phyloP scores from a whole-genome alignment of 2,797 vertebrate genomes.

The Smutsia temminckii region DNA sequence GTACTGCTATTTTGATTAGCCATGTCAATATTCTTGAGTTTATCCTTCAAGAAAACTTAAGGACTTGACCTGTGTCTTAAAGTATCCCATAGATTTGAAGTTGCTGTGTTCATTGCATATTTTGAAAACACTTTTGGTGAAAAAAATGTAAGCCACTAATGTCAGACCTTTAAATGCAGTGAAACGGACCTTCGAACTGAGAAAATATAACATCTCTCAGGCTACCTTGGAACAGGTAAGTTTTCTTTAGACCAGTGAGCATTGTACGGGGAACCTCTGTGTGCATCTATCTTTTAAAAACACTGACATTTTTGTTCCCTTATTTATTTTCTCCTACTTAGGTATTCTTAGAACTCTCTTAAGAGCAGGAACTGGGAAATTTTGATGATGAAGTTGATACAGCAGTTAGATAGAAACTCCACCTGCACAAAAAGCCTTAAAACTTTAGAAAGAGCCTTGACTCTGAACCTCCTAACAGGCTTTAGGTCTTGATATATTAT shows the following conservation, averaged over 20 bases:
- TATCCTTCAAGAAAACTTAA: neutral
- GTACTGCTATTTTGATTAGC: neutral
- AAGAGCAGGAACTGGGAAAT: constrained; percentile 86
- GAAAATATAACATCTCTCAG: constrained; percentile 93
- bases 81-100: neutral
- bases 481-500: neutral
- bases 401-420: constrained; percentile 86
- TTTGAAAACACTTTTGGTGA: neutral
- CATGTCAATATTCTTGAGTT: neutral
- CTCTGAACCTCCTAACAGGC: neutral
- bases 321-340: constrained; percentile 53
- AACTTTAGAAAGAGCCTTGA: constrained; percentile 70
- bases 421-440: constrained; percentile 81
- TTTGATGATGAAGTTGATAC: constrained; percentile 84
- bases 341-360: constrained; percentile 91
- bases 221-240: constrained; percentile 90
- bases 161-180: constrained; percentile 79
- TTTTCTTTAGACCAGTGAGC: neutral
- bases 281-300: neutral
- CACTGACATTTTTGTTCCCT: neutral
- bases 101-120: neutral
- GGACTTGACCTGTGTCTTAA: neutral
- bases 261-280: neutral
- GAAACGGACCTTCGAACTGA: constrained; percentile 88
- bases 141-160: neutral